Evolutionary conservation across 1,140 invertebrate species (phyloP).

Genomic region (Drosophila pandora): DNA sequence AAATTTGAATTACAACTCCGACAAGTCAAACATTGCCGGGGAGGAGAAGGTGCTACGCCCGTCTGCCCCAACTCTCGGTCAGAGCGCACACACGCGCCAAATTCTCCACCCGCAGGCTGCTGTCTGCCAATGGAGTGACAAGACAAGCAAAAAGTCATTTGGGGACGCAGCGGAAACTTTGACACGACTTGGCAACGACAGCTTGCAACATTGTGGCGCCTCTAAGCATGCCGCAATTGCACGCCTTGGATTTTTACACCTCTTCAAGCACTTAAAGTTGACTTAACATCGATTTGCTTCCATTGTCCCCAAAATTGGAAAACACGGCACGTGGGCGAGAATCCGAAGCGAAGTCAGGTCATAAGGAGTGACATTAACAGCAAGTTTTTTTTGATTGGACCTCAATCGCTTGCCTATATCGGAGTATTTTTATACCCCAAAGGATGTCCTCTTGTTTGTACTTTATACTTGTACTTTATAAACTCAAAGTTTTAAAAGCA

Average conservation of each 20-base stretch:
- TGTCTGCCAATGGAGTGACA: conserved; percentile 11
- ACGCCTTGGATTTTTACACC: conserved; percentile 29
- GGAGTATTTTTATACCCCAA: neutral
- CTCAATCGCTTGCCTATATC: neutral
- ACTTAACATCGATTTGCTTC: conserved; percentile 28
- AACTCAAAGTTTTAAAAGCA: too few species aligned
- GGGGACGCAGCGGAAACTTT: conserved; percentile 22
- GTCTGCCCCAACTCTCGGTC: neutral
- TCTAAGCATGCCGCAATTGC: conserved; percentile 1
- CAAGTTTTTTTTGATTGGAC: neutral
- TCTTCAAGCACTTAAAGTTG: conserved; percentile 40
- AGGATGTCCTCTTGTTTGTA: too few species aligned
- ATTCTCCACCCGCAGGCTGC: neutral
- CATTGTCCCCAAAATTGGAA: conserved; percentile 28
- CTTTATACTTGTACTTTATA: too few species aligned
- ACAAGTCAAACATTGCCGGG: conserved; percentile 10
- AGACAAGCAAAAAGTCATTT: conserved; percentile 25
- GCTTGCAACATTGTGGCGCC: conserved; percentile 45
- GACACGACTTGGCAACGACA: conserved; percentile 36
- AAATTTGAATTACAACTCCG: conserved; percentile 39
- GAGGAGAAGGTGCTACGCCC: neutral
- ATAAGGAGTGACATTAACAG: neutral
- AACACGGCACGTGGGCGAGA: neutral
- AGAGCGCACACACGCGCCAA: neutral
- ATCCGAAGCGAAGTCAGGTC: neutral